phyloP scores from a whole-genome alignment of 37 sponge, comb jelly and placozoan genomes.

The Amphimedon queenslandica region DNA sequence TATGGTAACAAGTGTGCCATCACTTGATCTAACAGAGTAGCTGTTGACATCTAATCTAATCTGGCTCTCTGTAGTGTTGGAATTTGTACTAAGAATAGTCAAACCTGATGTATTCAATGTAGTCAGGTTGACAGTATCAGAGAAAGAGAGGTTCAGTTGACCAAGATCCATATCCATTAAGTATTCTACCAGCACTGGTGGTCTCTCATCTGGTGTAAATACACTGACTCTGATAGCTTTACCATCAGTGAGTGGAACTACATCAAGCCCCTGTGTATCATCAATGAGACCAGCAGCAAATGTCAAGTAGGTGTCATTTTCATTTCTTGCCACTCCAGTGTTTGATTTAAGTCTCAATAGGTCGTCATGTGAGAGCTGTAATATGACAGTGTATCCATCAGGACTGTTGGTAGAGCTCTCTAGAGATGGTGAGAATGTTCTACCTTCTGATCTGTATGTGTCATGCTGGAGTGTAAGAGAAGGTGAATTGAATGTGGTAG shows the following conservation, averaged over 20 bases:
- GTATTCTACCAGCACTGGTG: conserved; percentile 65
- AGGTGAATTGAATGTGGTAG: conserved; percentile 64
- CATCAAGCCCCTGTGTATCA: conserved; percentile 71
- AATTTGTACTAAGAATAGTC: conserved; percentile 14
- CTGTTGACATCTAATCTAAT: conserved; percentile 50
- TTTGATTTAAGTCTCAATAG: conserved; percentile 76
- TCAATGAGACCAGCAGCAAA: conserved; percentile 75
- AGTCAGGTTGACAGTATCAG: conserved; percentile 84
- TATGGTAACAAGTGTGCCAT: conserved; percentile 54
- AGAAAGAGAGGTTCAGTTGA: conserved; percentile 58
- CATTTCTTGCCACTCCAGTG: conserved; percentile 60
- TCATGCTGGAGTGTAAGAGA: conserved; percentile 81
- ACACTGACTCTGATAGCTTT: conserved; percentile 44
- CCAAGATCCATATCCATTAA: conserved; percentile 72
- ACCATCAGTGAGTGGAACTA: conserved; percentile 85
- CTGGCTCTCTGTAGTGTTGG: background rate
- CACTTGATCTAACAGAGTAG: conserved; percentile 18
- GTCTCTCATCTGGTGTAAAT: conserved; percentile 66
- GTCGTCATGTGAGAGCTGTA: conserved; percentile 75
- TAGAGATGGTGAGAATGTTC: conserved; percentile 51
- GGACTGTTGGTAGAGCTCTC: conserved; percentile 67
- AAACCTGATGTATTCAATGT: conserved; percentile 60
- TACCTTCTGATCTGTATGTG: conserved; percentile 18
- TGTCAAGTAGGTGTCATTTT: conserved; percentile 75
- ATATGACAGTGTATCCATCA: conserved; percentile 70